phyloP scores from a whole-genome alignment of 2,888 invertebrate species.

The Dolomedes plantarius region DNA sequence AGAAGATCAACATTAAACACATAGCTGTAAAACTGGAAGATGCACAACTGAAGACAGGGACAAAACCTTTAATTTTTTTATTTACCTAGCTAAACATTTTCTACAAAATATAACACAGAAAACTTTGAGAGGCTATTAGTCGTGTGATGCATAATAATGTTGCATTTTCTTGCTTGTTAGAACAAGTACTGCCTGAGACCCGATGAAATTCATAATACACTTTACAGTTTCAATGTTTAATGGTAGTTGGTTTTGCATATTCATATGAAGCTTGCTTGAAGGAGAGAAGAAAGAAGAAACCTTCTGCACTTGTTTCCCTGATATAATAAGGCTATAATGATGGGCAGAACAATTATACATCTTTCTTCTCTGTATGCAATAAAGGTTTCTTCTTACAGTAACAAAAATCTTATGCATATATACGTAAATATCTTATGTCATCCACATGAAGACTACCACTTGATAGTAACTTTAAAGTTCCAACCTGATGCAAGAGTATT shows the following conservation, averaged over 20 bases:
- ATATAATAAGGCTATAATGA: conserved; percentile 68
- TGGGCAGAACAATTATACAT: conserved; percentile 59
- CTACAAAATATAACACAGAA: conserved; percentile 60
- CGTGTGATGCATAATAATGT: conserved; percentile 40
- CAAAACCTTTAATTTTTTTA: conserved; percentile 6
- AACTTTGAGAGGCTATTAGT: conserved; percentile 36
- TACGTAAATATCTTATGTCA: conserved; percentile 26
- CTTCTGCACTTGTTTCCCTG: conserved; percentile 66
- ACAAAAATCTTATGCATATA: conserved; percentile 51
- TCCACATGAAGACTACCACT: conserved; percentile 45
- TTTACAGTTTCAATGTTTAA: conserved; percentile 30
- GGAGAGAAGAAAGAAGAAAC: conserved; percentile 52
- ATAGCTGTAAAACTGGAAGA: conserved; percentile 32
- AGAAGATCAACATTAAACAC: conserved; percentile 43
- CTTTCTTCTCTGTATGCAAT: conserved; percentile 55
- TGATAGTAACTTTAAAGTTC: conserved; percentile 37
- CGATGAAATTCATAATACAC: conserved; percentile 32
- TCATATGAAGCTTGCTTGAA: conserved; percentile 33
- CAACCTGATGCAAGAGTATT: conserved; percentile 38
- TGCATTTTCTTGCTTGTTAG: conserved; percentile 25
- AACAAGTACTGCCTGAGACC: conserved; percentile 55
- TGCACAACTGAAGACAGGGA: conserved; percentile 33
- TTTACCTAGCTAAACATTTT: conserved; percentile 24
- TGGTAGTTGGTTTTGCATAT: conserved; percentile 28
- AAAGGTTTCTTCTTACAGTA: conserved; percentile 53